A percentile compares a stretch with the other conserved stretches of the same genome.
phyloP scores from a whole-genome alignment of 64 coral and sea anemone genomes.

The Porites lutea region DNA sequence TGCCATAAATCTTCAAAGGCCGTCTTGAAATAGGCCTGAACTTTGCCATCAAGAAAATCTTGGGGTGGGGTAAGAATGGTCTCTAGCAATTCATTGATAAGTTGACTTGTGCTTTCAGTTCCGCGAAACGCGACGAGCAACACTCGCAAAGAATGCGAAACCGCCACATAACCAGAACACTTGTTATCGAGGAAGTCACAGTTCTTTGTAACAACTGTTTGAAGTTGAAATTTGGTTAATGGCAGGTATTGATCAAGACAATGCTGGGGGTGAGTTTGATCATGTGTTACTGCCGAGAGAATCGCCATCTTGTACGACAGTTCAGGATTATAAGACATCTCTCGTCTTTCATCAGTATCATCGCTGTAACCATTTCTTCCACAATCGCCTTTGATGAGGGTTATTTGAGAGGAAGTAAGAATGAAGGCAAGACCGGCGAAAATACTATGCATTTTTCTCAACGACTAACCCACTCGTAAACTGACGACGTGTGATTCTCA shows the following conservation, averaged over 20 bases:
- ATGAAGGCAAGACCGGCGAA: background rate
- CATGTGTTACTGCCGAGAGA: constrained; percentile 30
- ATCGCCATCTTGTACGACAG: constrained; percentile 61
- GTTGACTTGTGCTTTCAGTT: background rate
- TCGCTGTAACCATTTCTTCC: background rate
- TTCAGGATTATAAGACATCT: constrained; percentile 12
- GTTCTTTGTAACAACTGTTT: background rate
- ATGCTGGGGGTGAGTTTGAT: background rate
- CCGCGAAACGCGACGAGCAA: constrained; percentile 59
- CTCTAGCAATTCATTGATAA: background rate
- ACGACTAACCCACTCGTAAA: no score
- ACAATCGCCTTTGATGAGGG: background rate
- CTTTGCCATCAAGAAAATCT: constrained; percentile 26
- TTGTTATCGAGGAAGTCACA: constrained; percentile 43
- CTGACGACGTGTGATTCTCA: no score
- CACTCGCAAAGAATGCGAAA: constrained; percentile 36
- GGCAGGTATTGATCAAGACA: constrained; percentile 33
- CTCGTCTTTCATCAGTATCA: background rate
- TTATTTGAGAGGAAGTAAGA: background rate
- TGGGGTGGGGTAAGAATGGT: background rate
- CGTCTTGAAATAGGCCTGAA: constrained; percentile 52
- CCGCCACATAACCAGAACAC: constrained; percentile 54
- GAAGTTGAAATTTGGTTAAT: constrained; percentile 27
- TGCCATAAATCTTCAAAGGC: constrained; percentile 14
- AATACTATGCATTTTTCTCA: no score